Conservation (phyloP, 2,797 vertebrate genomes). For the Dicrostonyx torquatus region DNA sequence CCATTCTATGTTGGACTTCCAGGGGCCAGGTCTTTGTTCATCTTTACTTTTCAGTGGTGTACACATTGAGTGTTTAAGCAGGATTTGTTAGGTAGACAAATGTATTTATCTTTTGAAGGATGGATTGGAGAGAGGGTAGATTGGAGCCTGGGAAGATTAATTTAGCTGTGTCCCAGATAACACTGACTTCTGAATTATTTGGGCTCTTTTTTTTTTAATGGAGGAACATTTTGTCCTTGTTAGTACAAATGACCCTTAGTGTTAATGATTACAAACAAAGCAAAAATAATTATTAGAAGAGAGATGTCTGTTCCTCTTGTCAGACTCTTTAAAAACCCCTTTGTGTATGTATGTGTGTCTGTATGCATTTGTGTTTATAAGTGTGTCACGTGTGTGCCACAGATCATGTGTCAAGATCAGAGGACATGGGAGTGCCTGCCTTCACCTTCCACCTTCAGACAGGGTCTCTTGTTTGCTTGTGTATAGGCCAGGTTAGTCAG, state of each 20-base stretch:
- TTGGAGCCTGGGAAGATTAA: neutral
- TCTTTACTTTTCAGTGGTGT: neutral
- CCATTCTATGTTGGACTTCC: neutral
- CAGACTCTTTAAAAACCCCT: neutral
- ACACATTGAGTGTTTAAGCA: neutral
- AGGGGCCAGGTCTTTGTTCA: neutral
- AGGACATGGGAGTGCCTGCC: neutral
- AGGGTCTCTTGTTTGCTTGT: neutral
- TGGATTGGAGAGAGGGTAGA: neutral
- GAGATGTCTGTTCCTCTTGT: neutral
- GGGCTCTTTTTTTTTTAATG: neutral
- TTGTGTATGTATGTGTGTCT: neutral
- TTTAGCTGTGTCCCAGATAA: neutral
- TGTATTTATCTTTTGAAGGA: neutral
- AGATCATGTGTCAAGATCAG: neutral
- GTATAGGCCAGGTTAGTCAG: neutral
- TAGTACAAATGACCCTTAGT: neutral
- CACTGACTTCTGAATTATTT: neutral
- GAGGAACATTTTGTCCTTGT: neutral
- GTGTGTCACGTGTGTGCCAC: neutral
- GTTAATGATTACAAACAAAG: neutral
- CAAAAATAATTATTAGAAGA: neutral
- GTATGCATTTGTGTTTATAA: neutral
- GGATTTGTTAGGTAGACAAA: neutral
- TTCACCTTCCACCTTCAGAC: neutral